Base-by-base conservation (phyloP, 2,888 invertebrate genomes). In the Koerneria pararmatus region DNA sequence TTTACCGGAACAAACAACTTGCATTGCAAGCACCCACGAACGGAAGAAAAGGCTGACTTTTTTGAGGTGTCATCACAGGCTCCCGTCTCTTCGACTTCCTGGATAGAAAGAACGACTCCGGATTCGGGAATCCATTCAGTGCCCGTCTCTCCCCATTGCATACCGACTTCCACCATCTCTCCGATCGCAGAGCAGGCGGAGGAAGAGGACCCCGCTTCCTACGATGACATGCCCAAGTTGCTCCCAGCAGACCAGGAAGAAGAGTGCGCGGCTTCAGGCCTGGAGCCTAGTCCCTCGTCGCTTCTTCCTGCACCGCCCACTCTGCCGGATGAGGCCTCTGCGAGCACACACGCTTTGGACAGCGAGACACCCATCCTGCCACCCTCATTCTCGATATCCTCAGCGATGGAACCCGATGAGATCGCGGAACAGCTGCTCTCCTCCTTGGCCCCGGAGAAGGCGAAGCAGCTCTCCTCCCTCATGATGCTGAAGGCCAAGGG, bases 181-280 rank as follows among this genome's bases (percentile, higher is more conserved):
- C n/a, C n/a, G n/a, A n/a, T n/a, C n/a, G n/a, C n/a, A 58, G 6
- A 27, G 15, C 19, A 29, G 19, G 60, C 41, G 22, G 27, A 22
- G 11, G 58, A 34, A 34, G 60, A 60, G 2, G 60, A 60, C 8
- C 46, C 41, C 27, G 22, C 41, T 19, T 27, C 22, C 15, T 60
- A 11, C 19, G 60, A 37, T 60, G 60, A 60, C 48, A 60, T 60
- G 60, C 60, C 60, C n/a, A 19, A 48, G n/a, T 46, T 60, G 29
- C 5, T 11, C 3, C 60, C 46, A 5, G 31, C 48, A 11, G 46
- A 46, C 31, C 35, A 60, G 4, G 24, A 60, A 5, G n/a, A n/a
- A n/a, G n/a, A n/a, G n/a, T n/a, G n/a, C n/a, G n/a, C n/a, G n/a
- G n/a, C n/a, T n/a, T n/a, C n/a, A n/a, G n/a, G n/a, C n/a, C n/a